phyloP scores from a whole-genome alignment of 2,113 vertebrate species.

The Eulemur macaco region DNA sequence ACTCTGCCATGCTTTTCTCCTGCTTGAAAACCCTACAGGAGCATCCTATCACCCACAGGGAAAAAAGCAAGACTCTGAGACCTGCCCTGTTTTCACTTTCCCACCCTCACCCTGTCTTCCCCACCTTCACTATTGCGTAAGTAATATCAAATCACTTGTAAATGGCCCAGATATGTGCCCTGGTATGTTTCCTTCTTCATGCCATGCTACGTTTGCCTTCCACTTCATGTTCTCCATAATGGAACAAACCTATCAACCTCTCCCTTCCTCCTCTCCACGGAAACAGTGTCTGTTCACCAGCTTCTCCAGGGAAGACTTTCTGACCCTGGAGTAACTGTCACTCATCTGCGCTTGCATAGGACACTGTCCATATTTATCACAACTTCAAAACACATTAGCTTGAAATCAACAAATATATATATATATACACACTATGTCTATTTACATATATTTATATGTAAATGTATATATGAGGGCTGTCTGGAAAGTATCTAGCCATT shows the following conservation, averaged over 20 bases:
- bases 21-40: neutral
- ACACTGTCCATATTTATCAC: neutral
- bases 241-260: rapidly evolving
- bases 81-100: too few species aligned
- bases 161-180: neutral
- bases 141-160: neutral
- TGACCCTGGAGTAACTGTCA: neutral
- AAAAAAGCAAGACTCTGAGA: rapidly evolving
- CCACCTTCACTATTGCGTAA: neutral
- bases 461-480: neutral
- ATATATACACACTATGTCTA: neutral
- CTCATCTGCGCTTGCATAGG: neutral
- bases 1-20: too few species aligned
- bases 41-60: neutral
- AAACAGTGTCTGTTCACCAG: rapidly evolving
- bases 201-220: rapidly evolving
- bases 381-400: neutral
- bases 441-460: neutral
- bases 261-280: neutral
- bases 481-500: too few species aligned
- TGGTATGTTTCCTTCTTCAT: neutral
- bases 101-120: too few species aligned
- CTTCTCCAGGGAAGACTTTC: neutral
- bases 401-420: neutral
- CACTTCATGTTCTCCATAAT: neutral